Conservation (phyloP, 1,140 invertebrate genomes). For the Trichonephila inaurata region DNA sequence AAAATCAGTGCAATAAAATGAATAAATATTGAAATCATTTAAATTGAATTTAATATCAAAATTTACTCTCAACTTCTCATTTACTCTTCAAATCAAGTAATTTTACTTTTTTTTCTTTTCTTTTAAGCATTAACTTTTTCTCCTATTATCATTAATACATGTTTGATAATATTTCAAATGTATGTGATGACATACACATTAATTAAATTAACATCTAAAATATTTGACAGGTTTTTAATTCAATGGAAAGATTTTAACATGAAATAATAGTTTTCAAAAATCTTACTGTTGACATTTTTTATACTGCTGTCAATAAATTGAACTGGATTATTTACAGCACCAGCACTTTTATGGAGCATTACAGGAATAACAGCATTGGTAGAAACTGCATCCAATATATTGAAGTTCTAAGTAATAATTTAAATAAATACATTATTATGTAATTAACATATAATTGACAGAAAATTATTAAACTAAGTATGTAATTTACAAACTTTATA, state of each 20-base stretch:
- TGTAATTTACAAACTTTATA: background rate
- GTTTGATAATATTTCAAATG: too few species aligned
- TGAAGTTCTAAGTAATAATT: background rate
- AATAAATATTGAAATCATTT: too few species aligned
- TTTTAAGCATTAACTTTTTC: too few species aligned
- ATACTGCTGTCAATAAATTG: background rate
- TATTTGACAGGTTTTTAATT: background rate
- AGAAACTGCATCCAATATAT: background rate
- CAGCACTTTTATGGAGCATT: background rate
- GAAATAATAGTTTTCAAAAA: background rate
- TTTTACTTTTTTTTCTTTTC: too few species aligned
- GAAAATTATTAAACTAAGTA: background rate
- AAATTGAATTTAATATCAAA: too few species aligned
- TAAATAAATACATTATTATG: background rate
- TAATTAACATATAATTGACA: background rate
- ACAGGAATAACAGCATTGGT: slow-evolving; percentile 4
- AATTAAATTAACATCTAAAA: background rate
- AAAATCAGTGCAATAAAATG: too few species aligned
- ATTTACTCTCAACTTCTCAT: too few species aligned
- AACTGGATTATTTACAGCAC: background rate
- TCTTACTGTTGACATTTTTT: background rate
- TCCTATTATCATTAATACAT: too few species aligned
- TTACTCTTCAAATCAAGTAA: too few species aligned
- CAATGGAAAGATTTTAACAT: too few species aligned
- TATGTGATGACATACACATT: background rate